Evolutionary conservation across 2,113 vertebrate genomes (phyloP).

Genomic region (Marmota flaviventris): DNA sequence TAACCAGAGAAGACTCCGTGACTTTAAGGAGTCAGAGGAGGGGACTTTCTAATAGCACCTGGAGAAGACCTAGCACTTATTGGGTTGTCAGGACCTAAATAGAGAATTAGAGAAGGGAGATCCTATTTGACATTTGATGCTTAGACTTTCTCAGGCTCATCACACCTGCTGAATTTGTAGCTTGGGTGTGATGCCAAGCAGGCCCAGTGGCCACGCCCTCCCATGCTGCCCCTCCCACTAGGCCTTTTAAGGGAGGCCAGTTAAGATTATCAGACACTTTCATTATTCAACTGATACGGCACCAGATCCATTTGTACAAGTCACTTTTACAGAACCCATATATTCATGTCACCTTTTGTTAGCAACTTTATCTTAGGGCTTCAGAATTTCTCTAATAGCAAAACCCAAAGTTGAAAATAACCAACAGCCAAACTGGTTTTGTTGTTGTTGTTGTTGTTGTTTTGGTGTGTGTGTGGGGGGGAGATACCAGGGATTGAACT

Average conservation of each 20-base stretch:
- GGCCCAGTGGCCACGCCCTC: slow-evolving; percentile 49
- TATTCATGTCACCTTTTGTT: slow-evolving; percentile 78
- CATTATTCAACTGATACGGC: slow-evolving; percentile 71
- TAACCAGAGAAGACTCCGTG: slow-evolving; percentile 72
- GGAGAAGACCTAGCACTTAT: slow-evolving; percentile 81
- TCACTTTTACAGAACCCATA: slow-evolving; percentile 76
- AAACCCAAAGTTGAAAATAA: slow-evolving; percentile 71
- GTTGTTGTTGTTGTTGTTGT: background rate
- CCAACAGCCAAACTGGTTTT: background rate
- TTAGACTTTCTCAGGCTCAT: slow-evolving; percentile 85
- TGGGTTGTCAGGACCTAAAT: slow-evolving; percentile 84
- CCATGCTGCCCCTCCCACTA: slow-evolving; percentile 62
- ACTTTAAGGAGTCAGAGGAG: slow-evolving; percentile 73
- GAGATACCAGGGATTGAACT: no score
- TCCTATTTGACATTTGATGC: slow-evolving; percentile 87
- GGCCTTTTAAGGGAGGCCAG: slow-evolving; percentile 77
- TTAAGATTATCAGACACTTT: slow-evolving; percentile 86
- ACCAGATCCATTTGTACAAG: slow-evolving; percentile 81
- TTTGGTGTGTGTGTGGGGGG: no score
- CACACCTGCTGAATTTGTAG: slow-evolving; percentile 74
- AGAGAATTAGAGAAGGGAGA: slow-evolving; percentile 85
- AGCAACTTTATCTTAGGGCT: slow-evolving; percentile 71
- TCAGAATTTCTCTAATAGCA: slow-evolving; percentile 75
- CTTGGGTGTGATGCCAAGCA: slow-evolving; percentile 73
- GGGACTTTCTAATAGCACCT: slow-evolving; percentile 75